Conservation (phyloP, 2,113 vertebrate species). For the Aviceda subcristata region DNA sequence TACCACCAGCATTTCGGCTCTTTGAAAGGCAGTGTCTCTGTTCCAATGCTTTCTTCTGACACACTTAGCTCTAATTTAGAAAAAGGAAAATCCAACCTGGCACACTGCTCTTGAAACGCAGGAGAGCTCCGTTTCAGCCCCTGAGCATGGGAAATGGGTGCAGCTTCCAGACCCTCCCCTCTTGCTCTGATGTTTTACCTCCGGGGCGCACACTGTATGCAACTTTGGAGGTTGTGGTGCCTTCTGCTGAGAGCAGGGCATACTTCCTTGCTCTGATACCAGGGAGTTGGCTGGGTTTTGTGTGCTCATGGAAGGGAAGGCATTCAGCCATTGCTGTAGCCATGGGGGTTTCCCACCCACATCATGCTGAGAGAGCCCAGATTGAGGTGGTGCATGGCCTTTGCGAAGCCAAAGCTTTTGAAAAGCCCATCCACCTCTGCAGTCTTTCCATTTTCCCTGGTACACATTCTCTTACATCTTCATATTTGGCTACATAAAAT, state of each 20-base stretch:
- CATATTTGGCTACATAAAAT: background rate
- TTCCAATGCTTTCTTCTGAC: background rate
- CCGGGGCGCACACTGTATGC: accelerated
- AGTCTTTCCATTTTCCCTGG: background rate
- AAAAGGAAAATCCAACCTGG: background rate
- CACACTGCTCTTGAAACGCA: background rate
- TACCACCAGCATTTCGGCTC: background rate
- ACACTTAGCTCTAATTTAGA: background rate
- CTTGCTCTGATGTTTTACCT: background rate
- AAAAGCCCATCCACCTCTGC: background rate
- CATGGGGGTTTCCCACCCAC: background rate
- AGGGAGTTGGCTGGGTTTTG: background rate
- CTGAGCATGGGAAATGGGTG: background rate
- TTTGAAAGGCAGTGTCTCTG: background rate
- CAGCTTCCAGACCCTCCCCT: background rate
- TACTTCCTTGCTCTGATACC: background rate
- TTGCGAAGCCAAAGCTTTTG: background rate
- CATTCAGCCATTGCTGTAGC: background rate
- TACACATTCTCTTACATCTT: background rate
- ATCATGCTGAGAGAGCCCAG: background rate
- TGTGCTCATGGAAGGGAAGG: background rate
- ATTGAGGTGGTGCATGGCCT: background rate
- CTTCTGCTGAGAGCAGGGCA: background rate
- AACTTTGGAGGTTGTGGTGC: background rate
- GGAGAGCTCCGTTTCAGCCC: background rate